These are phyloP conservation scores for Tuta absoluta DNA, from an alignment of 2,888 invertebrate genomes.

Conservation along the genomic window DNA sequence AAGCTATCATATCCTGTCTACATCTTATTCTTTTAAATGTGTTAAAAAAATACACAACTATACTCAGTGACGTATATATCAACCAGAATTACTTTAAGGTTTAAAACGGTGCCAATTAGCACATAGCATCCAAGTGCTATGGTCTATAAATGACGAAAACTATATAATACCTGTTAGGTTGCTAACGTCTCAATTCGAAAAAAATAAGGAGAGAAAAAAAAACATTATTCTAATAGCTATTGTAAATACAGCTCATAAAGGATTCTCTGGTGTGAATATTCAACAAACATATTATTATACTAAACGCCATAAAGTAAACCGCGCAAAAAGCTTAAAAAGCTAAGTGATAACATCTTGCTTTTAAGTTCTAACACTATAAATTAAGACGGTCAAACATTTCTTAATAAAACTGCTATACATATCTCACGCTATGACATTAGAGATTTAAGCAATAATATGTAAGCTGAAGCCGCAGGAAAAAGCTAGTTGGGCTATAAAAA, in stretches of 20 bases:
- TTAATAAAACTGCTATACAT: slow-evolving; percentile 28
- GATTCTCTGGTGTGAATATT: slow-evolving; percentile 10
- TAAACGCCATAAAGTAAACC: slow-evolving; percentile 12
- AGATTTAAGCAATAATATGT: slow-evolving; percentile 45
- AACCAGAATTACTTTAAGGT: background rate
- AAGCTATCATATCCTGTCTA: too few relatives aligned
- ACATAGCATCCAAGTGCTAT: background rate
- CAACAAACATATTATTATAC: background rate
- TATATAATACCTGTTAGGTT: background rate
- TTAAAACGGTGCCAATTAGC: slow-evolving; percentile 15
- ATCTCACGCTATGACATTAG: slow-evolving; percentile 38
- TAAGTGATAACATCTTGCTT: slow-evolving; percentile 23
- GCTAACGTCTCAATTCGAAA: slow-evolving; percentile 15
- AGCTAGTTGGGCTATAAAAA: slow-evolving; percentile 65
- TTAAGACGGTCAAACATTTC: slow-evolving; percentile 21
- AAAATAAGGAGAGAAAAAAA: slow-evolving; percentile 15
- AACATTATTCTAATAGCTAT: slow-evolving; percentile 3
- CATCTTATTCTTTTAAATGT: too few relatives aligned
- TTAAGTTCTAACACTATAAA: slow-evolving; percentile 11
- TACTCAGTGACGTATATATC: too few relatives aligned
- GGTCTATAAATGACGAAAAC: slow-evolving; percentile 14
- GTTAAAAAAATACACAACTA: too few relatives aligned
- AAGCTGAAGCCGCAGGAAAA: slow-evolving; percentile 53
- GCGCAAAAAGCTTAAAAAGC: background rate
- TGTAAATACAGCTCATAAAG: slow-evolving; percentile 21